Evolutionary conservation across 1,140 invertebrate species (phyloP), one percentile per base, ranked within the genome.

Genomic region (Drosophila seguyi): DNA sequence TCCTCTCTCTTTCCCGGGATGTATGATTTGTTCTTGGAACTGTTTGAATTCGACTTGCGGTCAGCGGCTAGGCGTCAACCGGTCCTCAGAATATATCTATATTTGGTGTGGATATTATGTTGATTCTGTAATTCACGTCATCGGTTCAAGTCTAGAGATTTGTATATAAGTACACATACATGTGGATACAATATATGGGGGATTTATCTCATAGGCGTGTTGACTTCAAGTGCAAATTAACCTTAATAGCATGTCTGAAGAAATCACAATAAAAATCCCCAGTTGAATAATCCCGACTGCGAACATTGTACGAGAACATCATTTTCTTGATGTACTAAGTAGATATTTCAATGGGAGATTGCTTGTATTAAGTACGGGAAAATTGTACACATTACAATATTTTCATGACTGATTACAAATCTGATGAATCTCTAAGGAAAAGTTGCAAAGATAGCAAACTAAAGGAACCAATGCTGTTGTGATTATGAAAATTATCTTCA

Each of bases 21-120:
- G 67, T 78, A 69, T 59, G 74, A 71, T 77, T 69, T 74, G 75
- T 85, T 85, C 81, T 69, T 81, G 73, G 62, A 77, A 85, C 47
- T 61, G 34, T 47, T 78, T 57, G 55, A 53, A 38, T 75, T 66
- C 59, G 45, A 29, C 63, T 84, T 84, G 73, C 67, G 74, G 74
- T 82, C 74, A 72, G 45, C 68, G 53, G 42, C 31, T 52, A 41
- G 68, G 38, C 71, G 42, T 57, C 52, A 75, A 50, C 47, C 48
- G 10, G 42, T 18, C 38, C 31, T 10, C 34, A 41, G 50, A 47
- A 47, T 53, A 58, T 78, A 48, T 73, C 60, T 75, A 57, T 75
- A 80, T 75, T 80, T 80, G 69, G 77, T 65, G 42, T 73, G 56
- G 77, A 41, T 36, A 58, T 72, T 73, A 52, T 58, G 53, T 57